Evolutionary conservation across 2,113 vertebrate genomes (phyloP).

Genomic region (Propithecus coquereli): DNA sequence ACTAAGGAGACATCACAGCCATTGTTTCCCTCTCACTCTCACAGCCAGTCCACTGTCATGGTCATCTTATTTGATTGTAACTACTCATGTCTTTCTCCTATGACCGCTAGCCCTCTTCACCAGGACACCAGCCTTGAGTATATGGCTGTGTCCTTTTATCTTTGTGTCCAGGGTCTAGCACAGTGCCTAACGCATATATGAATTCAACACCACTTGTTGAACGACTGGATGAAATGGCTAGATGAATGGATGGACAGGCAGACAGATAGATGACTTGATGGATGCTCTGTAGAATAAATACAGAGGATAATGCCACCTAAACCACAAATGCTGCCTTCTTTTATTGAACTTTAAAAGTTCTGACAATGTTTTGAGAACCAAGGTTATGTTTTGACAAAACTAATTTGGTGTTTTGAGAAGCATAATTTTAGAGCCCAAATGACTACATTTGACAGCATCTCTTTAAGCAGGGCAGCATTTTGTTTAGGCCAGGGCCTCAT

Average conservation of each 20-base stretch:
- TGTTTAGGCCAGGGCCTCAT: conserved; percentile 54
- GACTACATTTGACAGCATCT: conserved; percentile 66
- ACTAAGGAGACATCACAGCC: not conserved
- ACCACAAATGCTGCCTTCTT: conserved; percentile 49
- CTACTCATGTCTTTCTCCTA: not conserved
- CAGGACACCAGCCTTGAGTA: not conserved
- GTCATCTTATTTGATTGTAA: not conserved
- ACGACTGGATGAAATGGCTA: not conserved
- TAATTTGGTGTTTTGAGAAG: conserved; percentile 66
- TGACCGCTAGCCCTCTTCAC: not conserved
- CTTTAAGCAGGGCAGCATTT: conserved; percentile 68
- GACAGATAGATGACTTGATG: not conserved
- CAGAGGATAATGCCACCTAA: conserved; percentile 37
- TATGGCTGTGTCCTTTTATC: not conserved
- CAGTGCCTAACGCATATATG: not conserved
- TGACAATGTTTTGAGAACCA: conserved; percentile 64
- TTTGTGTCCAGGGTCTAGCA: not conserved
- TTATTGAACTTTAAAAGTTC: conserved; percentile 62
- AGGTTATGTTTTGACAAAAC: conserved; percentile 69
- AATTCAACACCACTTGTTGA: not conserved
- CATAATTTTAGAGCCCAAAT: conserved; percentile 64
- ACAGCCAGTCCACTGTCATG: not conserved
- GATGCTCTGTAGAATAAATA: not conserved
- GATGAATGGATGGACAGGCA: not conserved
- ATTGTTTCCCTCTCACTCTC: not conserved